Conservation (phyloP, 92 coral and sea anemone genomes). For the Ricordea florida region DNA sequence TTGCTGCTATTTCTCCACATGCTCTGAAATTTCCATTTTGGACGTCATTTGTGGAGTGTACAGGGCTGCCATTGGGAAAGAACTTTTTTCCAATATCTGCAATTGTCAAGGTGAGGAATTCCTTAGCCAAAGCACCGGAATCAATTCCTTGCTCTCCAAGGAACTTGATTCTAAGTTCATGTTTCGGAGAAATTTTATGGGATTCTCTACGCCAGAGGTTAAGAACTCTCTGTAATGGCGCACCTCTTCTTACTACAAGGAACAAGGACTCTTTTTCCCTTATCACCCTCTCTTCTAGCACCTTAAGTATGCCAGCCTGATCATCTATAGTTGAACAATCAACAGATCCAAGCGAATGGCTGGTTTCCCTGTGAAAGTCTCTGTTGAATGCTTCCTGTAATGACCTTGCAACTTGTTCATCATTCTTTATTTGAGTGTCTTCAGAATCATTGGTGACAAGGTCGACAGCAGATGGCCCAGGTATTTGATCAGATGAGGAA, state of each 20-base stretch:
- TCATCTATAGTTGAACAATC: background rate
- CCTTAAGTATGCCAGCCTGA: background rate
- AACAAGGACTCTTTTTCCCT: constrained; percentile 14
- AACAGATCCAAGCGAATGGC: background rate
- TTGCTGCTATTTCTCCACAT: no score
- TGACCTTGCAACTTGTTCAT: constrained; percentile 55
- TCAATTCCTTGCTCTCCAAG: constrained; percentile 70
- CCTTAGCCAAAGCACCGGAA: constrained; percentile 62
- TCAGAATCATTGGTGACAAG: no score
- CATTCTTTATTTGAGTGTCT: background rate
- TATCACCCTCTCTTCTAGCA: background rate
- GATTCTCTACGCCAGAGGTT: constrained; percentile 61
- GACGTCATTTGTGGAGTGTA: no score
- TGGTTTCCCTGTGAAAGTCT: background rate
- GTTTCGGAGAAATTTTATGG: constrained; percentile 46
- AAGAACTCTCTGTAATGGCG: no score
- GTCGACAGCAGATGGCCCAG: no score
- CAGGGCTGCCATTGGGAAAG: no score
- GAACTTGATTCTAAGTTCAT: constrained; percentile 32
- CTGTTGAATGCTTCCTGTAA: constrained; percentile 47
- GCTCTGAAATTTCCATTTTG: no score
- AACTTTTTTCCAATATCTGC: no score
- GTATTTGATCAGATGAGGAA: no score
- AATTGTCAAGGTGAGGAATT: constrained; percentile 52
- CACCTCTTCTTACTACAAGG: constrained; percentile 60